These are phyloP conservation scores for Thymelicus lineola DNA, from an alignment of 2,888 invertebrate species.

Conservation along the genomic window DNA sequence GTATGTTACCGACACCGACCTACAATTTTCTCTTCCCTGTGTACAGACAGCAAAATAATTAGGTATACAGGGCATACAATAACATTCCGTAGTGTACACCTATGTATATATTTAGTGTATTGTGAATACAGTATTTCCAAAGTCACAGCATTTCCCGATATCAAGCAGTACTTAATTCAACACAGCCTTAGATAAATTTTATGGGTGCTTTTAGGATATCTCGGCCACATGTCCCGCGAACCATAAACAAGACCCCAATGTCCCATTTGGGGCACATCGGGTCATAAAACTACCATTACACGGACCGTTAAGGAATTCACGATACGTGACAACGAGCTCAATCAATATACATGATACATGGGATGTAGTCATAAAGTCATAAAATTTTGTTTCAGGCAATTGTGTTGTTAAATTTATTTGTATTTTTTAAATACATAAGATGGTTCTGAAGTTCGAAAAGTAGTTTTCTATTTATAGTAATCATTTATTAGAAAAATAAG, in stretches of 20 bases:
- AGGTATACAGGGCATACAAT: no score
- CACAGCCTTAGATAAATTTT: slow-evolving; percentile 8
- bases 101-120: no score
- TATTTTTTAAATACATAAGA: no score
- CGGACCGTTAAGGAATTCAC: slow-evolving; percentile 45
- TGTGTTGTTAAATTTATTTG: neutral
- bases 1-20: neutral
- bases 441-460: no score
- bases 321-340: slow-evolving; percentile 33
- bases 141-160: neutral
- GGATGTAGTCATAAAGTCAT: slow-evolving; percentile 11
- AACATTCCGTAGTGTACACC: no score
- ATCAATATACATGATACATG: slow-evolving; percentile 39
- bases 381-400: neutral
- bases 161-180: neutral
- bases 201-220: slow-evolving; percentile 8
- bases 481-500: no score
- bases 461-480: no score
- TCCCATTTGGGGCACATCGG: slow-evolving; percentile 51
- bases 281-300: slow-evolving; percentile 52
- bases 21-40: neutral
- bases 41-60: neutral
- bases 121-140: no score
- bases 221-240: slow-evolving; percentile 32
- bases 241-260: slow-evolving; percentile 53